These are phyloP conservation scores for Dermochelys coriacea DNA, from an alignment of 2,797 vertebrate species.

Conservation along the genomic window DNA sequence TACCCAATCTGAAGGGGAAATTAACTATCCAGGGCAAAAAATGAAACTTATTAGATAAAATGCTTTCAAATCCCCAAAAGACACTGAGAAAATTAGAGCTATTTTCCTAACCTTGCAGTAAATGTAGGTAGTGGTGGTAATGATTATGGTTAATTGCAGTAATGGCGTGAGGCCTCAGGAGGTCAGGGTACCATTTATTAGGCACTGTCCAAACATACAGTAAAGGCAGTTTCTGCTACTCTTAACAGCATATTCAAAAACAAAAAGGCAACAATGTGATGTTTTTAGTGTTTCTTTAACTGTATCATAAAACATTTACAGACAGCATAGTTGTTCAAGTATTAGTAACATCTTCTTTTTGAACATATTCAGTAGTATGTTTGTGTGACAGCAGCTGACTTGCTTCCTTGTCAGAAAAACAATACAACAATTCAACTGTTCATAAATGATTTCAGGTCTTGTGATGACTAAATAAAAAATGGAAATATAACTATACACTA, in stretches of 20 bases:
- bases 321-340: neutral
- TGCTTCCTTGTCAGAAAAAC: neutral
- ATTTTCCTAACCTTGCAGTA: neutral
- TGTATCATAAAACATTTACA: neutral
- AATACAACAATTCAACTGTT: neutral
- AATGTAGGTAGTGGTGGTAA: neutral
- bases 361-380: neutral
- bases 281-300: neutral
- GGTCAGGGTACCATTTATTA: neutral
- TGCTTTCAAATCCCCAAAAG: neutral
- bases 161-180: neutral
- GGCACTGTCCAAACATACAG: neutral
- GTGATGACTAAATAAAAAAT: neutral
- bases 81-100: neutral
- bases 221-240: neutral
- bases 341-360: neutral
- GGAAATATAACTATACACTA: neutral
- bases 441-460: neutral
- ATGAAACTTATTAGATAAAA: neutral
- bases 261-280: neutral
- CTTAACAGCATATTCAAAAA: neutral
- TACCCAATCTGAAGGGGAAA: neutral
- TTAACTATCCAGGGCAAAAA: neutral
- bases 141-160: neutral
- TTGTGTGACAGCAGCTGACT: neutral